Evolutionary conservation across 2,888 invertebrate genomes (phyloP).

Genomic region (Strigamia crassipes): DNA sequence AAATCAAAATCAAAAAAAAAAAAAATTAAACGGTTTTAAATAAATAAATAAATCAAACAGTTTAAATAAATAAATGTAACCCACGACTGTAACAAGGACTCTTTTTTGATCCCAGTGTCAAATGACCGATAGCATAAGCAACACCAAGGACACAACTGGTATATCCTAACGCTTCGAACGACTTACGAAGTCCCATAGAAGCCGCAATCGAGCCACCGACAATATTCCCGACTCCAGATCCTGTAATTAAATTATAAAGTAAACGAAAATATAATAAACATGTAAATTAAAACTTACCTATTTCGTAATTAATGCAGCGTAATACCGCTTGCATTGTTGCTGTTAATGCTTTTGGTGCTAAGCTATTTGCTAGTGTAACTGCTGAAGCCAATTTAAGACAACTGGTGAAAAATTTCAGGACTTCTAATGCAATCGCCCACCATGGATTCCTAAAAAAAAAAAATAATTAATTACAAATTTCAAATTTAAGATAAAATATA

Average conservation of each 20-base stretch:
- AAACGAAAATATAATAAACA: background rate
- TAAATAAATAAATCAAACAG: background rate
- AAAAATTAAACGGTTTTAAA: background rate
- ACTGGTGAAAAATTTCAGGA: conserved; percentile 81
- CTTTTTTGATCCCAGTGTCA: background rate
- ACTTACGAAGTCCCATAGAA: conserved; percentile 74
- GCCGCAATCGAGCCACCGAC: conserved; percentile 79
- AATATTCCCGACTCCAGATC: conserved; percentile 80
- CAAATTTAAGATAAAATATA: conserved; percentile 65
- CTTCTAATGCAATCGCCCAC: conserved; percentile 88
- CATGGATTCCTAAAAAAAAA: conserved; percentile 71
- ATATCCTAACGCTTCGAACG: conserved; percentile 78
- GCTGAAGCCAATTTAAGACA: conserved; percentile 91
- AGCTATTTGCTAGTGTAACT: conserved; percentile 81
- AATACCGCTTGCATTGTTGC: conserved; percentile 76
- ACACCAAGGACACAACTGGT: conserved; percentile 73
- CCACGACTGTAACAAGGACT: background rate
- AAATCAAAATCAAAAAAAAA: background rate
- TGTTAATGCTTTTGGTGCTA: conserved; percentile 81
- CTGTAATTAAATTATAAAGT: conserved; percentile 57
- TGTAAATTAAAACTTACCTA: conserved; percentile 64
- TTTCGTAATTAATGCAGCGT: conserved; percentile 79
- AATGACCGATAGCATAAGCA: conserved; percentile 64
- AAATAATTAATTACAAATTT: conserved; percentile 46
- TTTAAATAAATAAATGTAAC: background rate